phyloP scores from a whole-genome alignment of 2,888 invertebrate genomes.

The Eupithecia subfuscata region DNA sequence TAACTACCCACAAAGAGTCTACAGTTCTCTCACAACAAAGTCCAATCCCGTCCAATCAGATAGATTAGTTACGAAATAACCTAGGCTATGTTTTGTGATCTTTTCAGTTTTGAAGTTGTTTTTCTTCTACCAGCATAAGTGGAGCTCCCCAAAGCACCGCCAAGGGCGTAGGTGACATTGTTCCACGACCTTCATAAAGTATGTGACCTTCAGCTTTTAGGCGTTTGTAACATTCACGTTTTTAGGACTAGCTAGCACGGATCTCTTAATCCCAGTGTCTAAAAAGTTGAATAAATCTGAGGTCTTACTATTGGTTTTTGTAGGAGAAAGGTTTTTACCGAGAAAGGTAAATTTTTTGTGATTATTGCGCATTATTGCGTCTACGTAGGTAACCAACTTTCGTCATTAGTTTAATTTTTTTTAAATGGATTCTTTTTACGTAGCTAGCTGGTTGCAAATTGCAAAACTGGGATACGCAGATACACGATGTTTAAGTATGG shows the following conservation, averaged over 20 bases:
- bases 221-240: constrained; percentile 40
- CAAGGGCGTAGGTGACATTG: background rate
- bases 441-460: too few species aligned
- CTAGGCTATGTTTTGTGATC: too few species aligned
- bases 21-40: too few species aligned
- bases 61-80: too few species aligned
- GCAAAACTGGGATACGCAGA: too few species aligned
- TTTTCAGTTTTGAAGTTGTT: background rate
- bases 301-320: constrained; percentile 13
- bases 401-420: background rate
- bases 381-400: background rate
- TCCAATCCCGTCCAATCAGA: too few species aligned
- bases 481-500: too few species aligned
- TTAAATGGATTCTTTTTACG: too few species aligned
- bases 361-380: background rate
- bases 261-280: constrained; percentile 45
- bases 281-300: constrained; percentile 39
- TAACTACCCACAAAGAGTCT: too few species aligned
- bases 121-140: background rate
- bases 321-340: background rate
- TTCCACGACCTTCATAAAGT: constrained; percentile 25
- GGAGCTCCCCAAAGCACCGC: background rate
- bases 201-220: constrained; percentile 23
- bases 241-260: constrained; percentile 40
- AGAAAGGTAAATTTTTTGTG: too few species aligned